Evolutionary conservation across 2,113 vertebrate species (phyloP).

Genomic region (Actinemys pallida): DNA sequence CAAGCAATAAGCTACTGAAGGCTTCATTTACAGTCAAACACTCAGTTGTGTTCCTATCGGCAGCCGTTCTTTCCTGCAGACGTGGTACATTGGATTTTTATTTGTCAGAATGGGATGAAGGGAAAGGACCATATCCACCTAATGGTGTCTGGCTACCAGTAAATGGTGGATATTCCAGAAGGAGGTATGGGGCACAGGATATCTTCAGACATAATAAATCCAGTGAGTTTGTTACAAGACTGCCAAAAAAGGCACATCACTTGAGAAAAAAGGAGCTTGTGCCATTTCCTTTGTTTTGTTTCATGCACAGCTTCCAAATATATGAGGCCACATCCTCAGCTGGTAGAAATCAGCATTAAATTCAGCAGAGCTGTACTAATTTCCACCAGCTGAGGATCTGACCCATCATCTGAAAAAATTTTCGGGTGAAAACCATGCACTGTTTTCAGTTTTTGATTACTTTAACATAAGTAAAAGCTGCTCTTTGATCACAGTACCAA

Average conservation of each 20-base stretch:
- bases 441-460: neutral
- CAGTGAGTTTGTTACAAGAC: conserved; percentile 9
- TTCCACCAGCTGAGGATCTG: neutral
- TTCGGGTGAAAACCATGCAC: neutral
- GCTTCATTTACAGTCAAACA: conserved; percentile 77
- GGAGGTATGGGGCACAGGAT: conserved; percentile 46
- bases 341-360: neutral
- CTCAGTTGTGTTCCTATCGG: conserved; percentile 58
- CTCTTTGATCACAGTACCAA: neutral
- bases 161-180: conserved; percentile 54
- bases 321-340: neutral
- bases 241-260: conserved; percentile 34
- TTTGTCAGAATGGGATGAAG: conserved; percentile 45
- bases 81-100: conserved; percentile 26
- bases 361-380: neutral
- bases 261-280: conserved; percentile 33
- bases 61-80: conserved; percentile 63
- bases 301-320: accelerated
- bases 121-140: conserved; percentile 39
- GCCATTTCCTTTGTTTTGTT: conserved; percentile 39
- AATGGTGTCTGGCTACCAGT: conserved; percentile 64
- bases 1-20: conserved; percentile 73
- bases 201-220: conserved; percentile 64
- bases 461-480: neutral
- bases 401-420: neutral